Base-by-base conservation (phyloP, 1,140 invertebrate species). In the Nephila pilipes region DNA sequence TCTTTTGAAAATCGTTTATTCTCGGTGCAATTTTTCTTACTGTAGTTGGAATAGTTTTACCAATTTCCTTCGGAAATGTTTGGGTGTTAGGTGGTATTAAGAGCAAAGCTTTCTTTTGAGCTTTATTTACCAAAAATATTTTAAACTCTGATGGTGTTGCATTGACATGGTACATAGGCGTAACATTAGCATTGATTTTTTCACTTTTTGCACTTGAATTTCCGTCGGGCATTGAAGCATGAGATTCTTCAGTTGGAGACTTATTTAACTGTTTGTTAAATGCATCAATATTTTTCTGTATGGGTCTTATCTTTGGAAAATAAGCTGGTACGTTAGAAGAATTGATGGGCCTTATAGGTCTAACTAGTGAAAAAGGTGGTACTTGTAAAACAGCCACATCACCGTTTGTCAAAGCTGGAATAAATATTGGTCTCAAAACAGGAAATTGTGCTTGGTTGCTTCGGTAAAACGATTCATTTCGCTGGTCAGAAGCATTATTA, bases 361-460 rank as follows among this genome's bases (percentile, higher is more conserved):
- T 83, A 29, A 83, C 25, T 14, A 32, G 8, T 54, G 38, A n/a
- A 83, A 83, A 83, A 83, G 25, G 22, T 16, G 38, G 20, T 25
- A n/a, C 29, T 32, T 55, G 83, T 22, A 85, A 25, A 32, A 85
- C 25, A 29, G 83, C 83, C 32, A 85, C 55, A 20, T 60, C 83
- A 32, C 83, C 29, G 5, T 60, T 85, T 16, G 55, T 29, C 29
- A 29, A 46, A 32, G 83, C 54, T 18, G 83, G 83, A 5, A 85
- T 57, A 12, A 85, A 38, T 36, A 57, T 60, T 57, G 83, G 54
- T 32, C 55, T 83, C 80, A 55, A 25, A 16, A 54, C 54, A n/a
- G 80, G 80, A 54, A n/a, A 46, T 0, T 85, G 38, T 14, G n/a
- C 22, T 54, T 54, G 38, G 20, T 29, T 14, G 18, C 32, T 36